Evolutionary conservation across 2,797 vertebrate species (phyloP).

Genomic region (Amazona ochrocephala): DNA sequence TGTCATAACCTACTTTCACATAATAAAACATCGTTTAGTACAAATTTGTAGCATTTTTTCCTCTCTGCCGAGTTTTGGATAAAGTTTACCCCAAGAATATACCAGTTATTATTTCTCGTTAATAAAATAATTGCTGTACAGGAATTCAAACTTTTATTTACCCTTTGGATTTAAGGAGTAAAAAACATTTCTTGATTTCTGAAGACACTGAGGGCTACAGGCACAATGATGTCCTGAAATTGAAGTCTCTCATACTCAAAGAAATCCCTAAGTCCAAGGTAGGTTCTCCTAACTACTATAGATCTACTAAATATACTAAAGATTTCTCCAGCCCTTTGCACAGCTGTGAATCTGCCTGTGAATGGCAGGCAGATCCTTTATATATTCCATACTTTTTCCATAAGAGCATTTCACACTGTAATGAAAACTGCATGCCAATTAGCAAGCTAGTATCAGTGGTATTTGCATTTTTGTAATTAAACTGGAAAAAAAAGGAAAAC

Average conservation of each 20-base stretch:
- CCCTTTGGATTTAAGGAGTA: neutral
- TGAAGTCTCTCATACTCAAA: neutral
- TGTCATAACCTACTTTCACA: neutral
- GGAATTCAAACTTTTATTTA: neutral
- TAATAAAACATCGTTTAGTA: neutral
- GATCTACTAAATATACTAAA: neutral
- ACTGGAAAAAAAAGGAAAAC: neutral
- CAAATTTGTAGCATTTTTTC: neutral
- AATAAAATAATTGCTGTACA: neutral
- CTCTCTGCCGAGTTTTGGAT: neutral
- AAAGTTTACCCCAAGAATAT: neutral
- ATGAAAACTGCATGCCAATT: neutral
- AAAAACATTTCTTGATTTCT: neutral
- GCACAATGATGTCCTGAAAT: neutral
- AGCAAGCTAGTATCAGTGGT: neutral
- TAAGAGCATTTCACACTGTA: neutral
- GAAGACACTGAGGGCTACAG: neutral
- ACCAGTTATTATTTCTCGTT: neutral
- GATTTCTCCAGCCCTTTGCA: neutral
- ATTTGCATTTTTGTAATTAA: constrained; percentile 10
- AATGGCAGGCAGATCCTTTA: neutral
- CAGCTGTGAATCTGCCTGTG: neutral
- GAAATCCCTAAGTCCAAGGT: neutral
- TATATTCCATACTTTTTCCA: neutral
- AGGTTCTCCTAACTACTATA: neutral